Evolutionary conservation across 2,797 vertebrate genomes (phyloP), one percentile per base, ranked within the genome.

Genomic region (Poeciliopsis paucimaculata): DNA sequence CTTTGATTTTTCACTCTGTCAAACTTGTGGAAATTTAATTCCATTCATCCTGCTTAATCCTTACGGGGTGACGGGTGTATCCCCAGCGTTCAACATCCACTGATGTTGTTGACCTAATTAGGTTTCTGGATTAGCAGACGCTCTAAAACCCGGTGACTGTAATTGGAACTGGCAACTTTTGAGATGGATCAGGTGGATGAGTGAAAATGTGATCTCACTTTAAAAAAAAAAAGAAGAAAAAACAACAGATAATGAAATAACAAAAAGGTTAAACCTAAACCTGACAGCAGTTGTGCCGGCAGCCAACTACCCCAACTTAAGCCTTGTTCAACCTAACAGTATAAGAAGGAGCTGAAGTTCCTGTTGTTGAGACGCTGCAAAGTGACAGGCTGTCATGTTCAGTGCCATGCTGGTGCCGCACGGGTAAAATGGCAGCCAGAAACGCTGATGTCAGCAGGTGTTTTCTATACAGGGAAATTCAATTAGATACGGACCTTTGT

Each of bases 401-500:
- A 3, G 31, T 73, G 73, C 55, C 10, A 10, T 16, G 16, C 71
- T 46, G 45, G 64, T 45, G 47, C 23, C 20, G 34, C 8, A 0
- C 6, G 23, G 43, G 53, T 73, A 73, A 75, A 84, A 78, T 77
- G 60, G 72, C 77, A 60, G 28, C 68, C 46, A 31, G 45, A 79
- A 86, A 79, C 45, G 77, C 80, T 51, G 20, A 78, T 34, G 26
- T 87, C 78, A 88, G 85, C 82, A 88, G 72, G 75, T 79, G 60
- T 89, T 90, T 85, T 51, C 68, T 49, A 80, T 78, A 71, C 60
- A 70, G 73, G 53, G 31, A 51, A 87, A 93, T 87, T 41, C 62
- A 77, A 90, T 90, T 82, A 87, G 39, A 75, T 88, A 84, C 64
- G 51, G 80, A 89, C 89, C 82, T 53, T 43, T 36, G 77, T 85